Conservation (phyloP, 1,140 invertebrate genomes). For the Leptopilina boulardi region DNA sequence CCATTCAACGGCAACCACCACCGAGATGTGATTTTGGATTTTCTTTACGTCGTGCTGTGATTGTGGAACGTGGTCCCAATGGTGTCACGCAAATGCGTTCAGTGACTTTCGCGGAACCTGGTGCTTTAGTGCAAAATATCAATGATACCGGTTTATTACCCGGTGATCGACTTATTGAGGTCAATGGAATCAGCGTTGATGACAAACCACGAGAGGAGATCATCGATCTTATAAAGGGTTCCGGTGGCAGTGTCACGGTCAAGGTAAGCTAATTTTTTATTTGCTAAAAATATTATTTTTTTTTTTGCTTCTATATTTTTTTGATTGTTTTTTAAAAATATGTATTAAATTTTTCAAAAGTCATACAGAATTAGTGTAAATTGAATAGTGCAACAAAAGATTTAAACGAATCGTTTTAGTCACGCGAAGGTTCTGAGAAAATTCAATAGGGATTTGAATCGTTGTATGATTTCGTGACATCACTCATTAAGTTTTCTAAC, state of each 20-base stretch:
- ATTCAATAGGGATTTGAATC: neutral
- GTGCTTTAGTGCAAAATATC: conserved; percentile 84
- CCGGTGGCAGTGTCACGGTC: conserved; percentile 87
- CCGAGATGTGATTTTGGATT: conserved; percentile 96
- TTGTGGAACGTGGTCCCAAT: conserved; percentile 80
- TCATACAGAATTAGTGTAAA: too few relatives aligned
- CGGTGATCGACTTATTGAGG: conserved; percentile 93
- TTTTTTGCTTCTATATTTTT: too few relatives aligned
- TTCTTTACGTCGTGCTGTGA: conserved; percentile 90
- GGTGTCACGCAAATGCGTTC: conserved; percentile 81
- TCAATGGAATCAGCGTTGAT: conserved; percentile 91
- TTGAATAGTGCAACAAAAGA: too few relatives aligned
- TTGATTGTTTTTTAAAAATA: too few relatives aligned
- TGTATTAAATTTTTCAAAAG: too few relatives aligned
- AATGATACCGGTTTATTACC: conserved; percentile 92
- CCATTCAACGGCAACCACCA: conserved; percentile 88
- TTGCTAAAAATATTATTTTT: conserved; percentile 15
- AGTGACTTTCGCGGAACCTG: conserved; percentile 95
- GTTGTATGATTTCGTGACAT: conserved; percentile 15
- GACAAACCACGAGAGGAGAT: conserved; percentile 92
- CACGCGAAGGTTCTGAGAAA: neutral
- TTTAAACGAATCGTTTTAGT: neutral
- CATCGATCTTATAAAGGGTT: conserved; percentile 93
- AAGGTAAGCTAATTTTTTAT: conserved; percentile 80
- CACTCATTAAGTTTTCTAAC: neutral